These are phyloP conservation scores for Lates calcarifer DNA, from an alignment of 2,113 vertebrate genomes.

Conservation along the genomic window DNA sequence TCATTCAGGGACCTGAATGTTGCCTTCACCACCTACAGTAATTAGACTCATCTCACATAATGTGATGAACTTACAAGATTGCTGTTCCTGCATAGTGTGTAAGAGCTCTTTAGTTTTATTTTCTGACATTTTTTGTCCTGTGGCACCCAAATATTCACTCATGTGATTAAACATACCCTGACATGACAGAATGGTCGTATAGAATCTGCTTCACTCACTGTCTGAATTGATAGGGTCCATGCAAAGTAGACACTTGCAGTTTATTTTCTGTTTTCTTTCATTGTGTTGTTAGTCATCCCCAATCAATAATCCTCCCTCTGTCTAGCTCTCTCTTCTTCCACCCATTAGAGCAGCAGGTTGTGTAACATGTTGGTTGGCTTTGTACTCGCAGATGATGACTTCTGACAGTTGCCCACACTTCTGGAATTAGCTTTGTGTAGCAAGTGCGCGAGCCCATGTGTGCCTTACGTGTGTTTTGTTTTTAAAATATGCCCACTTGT, in stretches of 20 bases:
- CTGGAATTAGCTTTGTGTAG: conserved; percentile 61
- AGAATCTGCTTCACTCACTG: background rate
- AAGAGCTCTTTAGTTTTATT: background rate
- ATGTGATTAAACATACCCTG: conserved; percentile 18
- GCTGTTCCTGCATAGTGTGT: too few relatives aligned
- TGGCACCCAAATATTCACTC: background rate
- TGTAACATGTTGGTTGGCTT: conserved; percentile 69
- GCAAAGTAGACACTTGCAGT: conserved; percentile 9
- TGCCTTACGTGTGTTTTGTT: conserved; percentile 44
- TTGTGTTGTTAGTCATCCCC: conserved; percentile 12
- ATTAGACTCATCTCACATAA: background rate
- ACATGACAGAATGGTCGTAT: background rate
- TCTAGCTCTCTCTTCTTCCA: conserved; percentile 18
- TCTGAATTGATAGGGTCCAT: conserved; percentile 6
- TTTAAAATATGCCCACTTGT: conserved; percentile 48
- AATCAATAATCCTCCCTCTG: conserved; percentile 46
- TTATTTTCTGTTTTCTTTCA: conserved; percentile 29
- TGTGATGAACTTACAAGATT: background rate
- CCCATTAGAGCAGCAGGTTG: conserved; percentile 52
- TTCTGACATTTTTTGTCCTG: background rate
- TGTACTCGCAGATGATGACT: conserved; percentile 59
- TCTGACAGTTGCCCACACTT: conserved; percentile 75
- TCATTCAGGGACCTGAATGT: background rate
- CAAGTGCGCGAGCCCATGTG: conserved; percentile 17
- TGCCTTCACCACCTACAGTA: too few relatives aligned